Base-by-base conservation (phyloP, 2,113 vertebrate species). In the Microcebus lehilahytsara region DNA sequence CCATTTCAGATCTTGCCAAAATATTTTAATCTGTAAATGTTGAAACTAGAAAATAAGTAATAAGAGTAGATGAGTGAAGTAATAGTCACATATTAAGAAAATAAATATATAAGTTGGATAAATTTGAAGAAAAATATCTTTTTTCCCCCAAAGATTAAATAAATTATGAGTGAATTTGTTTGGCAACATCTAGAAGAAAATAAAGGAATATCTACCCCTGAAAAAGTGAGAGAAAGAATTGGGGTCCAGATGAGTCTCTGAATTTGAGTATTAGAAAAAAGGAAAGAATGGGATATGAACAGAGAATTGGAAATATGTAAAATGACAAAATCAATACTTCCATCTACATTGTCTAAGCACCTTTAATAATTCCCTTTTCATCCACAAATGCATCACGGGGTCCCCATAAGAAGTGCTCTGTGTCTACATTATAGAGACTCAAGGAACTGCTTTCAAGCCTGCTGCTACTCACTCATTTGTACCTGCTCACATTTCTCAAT, bases 131-230 rank as follows among this genome's bases (percentile, higher is more conserved):
- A 93, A 92, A 64, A 37, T 20, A 0, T 74, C 12, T 83, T 49
- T 74, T 69, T 66, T 12, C 3, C 13, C 9, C 27, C 13, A 60
- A 83, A 72, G 72, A 83, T 85, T 85, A 79, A 86, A 90, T 78
- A 79, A 86, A 90, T 78, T 51, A 30, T 93, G 60, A 85, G 11
- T 75, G 40, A 95, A 53, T 69, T 85, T 95, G 79, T 56, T 93
- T 49, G 34, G 37, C 12, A 94, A 74, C 13, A 74, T 84, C 4
- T 69, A 72, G 40, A 77, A 87, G 20, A 90, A 86, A 72, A 93
- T 71, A 72, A 81, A 95, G 34, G 74, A 58, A 51, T 64, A 75
- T 25, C 10, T 92, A 51, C 6, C 30, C 11, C 32, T 71, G 67
- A 87, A 75, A 87, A 92, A 11, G 2, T 74, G 9, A 83, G 16